phyloP scores from a whole-genome alignment of 2,113 vertebrate genomes.

The Agapornis roseicollis region DNA sequence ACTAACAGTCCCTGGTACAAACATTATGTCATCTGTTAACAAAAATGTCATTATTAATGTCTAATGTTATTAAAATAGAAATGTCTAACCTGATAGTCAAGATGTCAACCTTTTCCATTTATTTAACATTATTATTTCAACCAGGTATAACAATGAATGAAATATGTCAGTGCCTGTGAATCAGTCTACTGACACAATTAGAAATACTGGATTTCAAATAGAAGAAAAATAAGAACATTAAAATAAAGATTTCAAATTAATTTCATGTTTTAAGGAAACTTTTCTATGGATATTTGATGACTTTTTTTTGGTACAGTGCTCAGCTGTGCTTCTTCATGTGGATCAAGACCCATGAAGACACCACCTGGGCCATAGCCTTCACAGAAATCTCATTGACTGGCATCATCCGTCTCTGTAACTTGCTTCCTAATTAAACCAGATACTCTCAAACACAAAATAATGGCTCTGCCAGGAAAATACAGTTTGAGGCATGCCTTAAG shows the following conservation, averaged over 20 bases:
- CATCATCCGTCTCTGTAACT: background rate
- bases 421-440: background rate
- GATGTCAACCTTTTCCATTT: background rate
- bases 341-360: background rate
- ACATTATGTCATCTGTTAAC: background rate
- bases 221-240: background rate
- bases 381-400: background rate
- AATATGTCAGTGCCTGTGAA: background rate
- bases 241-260: background rate
- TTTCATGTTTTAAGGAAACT: background rate
- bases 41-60: background rate
- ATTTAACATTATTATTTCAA: background rate
- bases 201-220: background rate
- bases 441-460: background rate
- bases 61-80: background rate
- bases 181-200: background rate
- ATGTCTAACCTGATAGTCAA: background rate
- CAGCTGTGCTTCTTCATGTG: background rate
- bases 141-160: background rate
- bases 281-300: background rate
- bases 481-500: background rate
- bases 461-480: background rate
- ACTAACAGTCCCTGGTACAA: background rate
- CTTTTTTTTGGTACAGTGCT: background rate
- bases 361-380: background rate